Conservation (phyloP, 1,140 invertebrate genomes). For the Ceratosolen fusciceps region DNA sequence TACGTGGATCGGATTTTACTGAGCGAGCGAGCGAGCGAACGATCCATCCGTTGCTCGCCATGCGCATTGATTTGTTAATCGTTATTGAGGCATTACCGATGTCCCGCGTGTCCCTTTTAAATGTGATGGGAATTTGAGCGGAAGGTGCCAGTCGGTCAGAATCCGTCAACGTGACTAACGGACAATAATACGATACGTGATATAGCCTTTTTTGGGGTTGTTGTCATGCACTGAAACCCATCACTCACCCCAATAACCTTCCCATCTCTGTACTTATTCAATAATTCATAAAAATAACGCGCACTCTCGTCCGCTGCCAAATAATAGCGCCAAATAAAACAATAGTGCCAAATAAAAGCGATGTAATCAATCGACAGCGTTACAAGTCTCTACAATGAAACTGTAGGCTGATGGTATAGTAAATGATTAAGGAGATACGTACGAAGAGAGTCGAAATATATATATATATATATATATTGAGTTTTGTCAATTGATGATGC, state of each 20-base stretch:
- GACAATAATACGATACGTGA: slow-evolving; percentile 17
- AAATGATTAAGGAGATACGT: not conserved
- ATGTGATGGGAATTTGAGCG: too few relatives aligned
- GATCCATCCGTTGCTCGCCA: too few relatives aligned
- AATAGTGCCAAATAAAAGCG: not conserved
- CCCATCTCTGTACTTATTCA: not conserved
- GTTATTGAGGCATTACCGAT: too few relatives aligned
- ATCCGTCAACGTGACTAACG: slow-evolving; percentile 14
- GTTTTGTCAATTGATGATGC: too few relatives aligned
- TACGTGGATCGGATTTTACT: too few relatives aligned
- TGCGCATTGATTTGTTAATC: too few relatives aligned
- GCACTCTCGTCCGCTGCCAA: slow-evolving; percentile 5
- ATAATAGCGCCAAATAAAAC: not conserved
- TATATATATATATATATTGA: too few relatives aligned
- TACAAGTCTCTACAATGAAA: not conserved
- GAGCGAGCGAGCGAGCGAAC: too few relatives aligned
- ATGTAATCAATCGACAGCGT: not conserved
- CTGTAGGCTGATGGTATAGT: not conserved
- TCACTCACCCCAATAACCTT: not conserved
- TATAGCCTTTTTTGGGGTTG: not conserved
- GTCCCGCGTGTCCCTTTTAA: too few relatives aligned
- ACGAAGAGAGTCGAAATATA: too few relatives aligned
- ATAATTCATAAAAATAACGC: too few relatives aligned
- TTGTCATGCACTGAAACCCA: not conserved
- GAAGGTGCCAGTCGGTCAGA: slow-evolving; percentile 12